phyloP scores from a whole-genome alignment of 1,140 invertebrate species.

The Neomicropteryx cornuta region DNA sequence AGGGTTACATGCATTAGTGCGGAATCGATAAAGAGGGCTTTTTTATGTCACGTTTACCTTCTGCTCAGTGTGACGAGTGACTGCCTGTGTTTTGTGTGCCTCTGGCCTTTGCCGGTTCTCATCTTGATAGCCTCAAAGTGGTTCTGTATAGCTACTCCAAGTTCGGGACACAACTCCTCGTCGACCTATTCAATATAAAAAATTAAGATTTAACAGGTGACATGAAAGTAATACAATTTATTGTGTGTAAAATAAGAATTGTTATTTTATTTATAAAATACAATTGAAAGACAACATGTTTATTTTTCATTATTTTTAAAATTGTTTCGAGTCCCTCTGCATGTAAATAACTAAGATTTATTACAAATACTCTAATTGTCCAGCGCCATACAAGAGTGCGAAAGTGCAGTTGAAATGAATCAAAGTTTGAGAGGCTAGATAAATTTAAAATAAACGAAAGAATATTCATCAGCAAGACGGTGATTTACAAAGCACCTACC shows the following conservation, averaged over 20 bases:
- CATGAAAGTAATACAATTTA: background rate
- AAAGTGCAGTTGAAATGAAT: no score
- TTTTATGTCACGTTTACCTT: no score
- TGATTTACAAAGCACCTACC: no score
- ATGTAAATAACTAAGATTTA: background rate
- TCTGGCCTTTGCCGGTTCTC: slow-evolving; percentile 52
- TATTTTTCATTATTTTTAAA: slow-evolving; percentile 3
- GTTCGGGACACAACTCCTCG: slow-evolving; percentile 71
- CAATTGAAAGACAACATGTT: slow-evolving; percentile 5
- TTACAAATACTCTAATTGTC: background rate
- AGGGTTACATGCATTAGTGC: no score
- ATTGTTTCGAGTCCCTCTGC: background rate
- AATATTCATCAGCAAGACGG: no score
- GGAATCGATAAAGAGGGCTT: no score
- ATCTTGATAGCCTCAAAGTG: slow-evolving; percentile 81
- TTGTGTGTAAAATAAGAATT: slow-evolving; percentile 6
- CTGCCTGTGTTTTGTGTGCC: slow-evolving; percentile 72
- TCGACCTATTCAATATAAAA: slow-evolving; percentile 46
- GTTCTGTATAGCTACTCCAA: slow-evolving; percentile 74
- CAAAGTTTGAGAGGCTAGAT: no score
- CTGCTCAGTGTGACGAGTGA: slow-evolving; percentile 68
- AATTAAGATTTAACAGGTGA: no score
- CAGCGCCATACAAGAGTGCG: no score
- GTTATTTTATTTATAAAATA: background rate
- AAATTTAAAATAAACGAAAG: no score